Evolutionary conservation across 2,113 vertebrate species (phyloP).

Genomic region (Strix aluco): DNA sequence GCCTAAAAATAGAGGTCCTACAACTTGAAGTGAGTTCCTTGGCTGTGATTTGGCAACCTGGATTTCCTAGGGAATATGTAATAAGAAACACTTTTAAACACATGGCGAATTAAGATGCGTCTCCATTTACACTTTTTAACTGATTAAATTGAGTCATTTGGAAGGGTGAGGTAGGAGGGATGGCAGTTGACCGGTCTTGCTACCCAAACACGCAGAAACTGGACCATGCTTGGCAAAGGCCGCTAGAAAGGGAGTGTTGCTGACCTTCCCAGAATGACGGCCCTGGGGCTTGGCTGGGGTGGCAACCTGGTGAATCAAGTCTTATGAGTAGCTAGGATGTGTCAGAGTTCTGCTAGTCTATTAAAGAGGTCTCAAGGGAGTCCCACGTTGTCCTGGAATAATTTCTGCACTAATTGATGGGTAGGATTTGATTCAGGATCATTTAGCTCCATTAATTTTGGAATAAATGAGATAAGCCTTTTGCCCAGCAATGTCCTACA

Average conservation of each 20-base stretch:
- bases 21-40: background rate
- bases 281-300: background rate
- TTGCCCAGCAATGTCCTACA: background rate
- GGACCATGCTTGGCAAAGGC: background rate
- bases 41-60: background rate
- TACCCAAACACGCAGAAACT: background rate
- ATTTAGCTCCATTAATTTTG: background rate
- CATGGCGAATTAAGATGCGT: background rate
- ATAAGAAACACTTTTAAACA: background rate
- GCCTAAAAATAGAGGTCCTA: constrained; percentile 5
- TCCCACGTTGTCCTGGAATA: background rate
- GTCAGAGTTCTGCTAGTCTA: background rate
- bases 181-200: background rate
- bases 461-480: background rate
- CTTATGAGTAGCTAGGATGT: background rate
- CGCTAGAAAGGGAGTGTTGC: background rate
- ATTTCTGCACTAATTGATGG: background rate
- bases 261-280: background rate
- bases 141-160: background rate
- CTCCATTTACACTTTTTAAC: background rate
- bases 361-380: background rate
- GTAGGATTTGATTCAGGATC: background rate
- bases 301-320: background rate
- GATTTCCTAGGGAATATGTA: background rate
- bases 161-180: background rate